phyloP scores from a whole-genome alignment of 2,888 invertebrate genomes.

The Toxonevra muliebris region DNA sequence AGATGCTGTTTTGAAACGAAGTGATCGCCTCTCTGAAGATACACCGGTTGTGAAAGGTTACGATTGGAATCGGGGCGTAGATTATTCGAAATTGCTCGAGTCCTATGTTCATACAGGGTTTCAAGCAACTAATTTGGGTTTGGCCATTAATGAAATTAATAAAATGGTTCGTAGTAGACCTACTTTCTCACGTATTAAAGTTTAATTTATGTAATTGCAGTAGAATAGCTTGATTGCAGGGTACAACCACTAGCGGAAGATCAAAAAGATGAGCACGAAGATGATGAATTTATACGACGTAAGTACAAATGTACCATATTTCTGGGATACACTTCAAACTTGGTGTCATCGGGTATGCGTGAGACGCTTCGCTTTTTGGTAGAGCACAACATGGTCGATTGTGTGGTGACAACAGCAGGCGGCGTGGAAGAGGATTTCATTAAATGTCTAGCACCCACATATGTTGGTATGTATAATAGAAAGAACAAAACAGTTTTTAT shows the following conservation, averaged over 20 bases:
- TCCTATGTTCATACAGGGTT: slow-evolving; percentile 89
- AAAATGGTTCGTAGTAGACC: slow-evolving; percentile 75
- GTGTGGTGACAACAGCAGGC: slow-evolving; percentile 96
- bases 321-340: slow-evolving; percentile 96
- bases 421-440: slow-evolving; percentile 99
- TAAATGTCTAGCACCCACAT: slow-evolving; percentile 96
- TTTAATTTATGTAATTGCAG: neutral
- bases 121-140: slow-evolving; percentile 95
- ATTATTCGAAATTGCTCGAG: slow-evolving; percentile 84
- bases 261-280: slow-evolving; percentile 73
- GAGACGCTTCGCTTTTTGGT: slow-evolving; percentile 90
- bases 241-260: slow-evolving; percentile 75
- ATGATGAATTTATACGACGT: slow-evolving; percentile 81
- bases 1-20: slow-evolving; percentile 77
- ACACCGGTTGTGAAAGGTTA: slow-evolving; percentile 83
- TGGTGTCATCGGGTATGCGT: slow-evolving; percentile 93
- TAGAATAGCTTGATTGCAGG: slow-evolving; percentile 73
- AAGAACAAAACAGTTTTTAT: too few species aligned
- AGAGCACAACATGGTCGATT: slow-evolving; percentile 90
- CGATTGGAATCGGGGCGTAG: slow-evolving; percentile 90
- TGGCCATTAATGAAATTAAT: slow-evolving; percentile 89
- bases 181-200: slow-evolving; percentile 24
- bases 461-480: slow-evolving; percentile 71
- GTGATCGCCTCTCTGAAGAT: slow-evolving; percentile 72
- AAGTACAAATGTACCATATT: slow-evolving; percentile 92